A percentile compares a stretch with the other conserved stretches of the same genome.
Conservation (phyloP, 2,888 invertebrate genomes). For the Drosophila putrida region DNA sequence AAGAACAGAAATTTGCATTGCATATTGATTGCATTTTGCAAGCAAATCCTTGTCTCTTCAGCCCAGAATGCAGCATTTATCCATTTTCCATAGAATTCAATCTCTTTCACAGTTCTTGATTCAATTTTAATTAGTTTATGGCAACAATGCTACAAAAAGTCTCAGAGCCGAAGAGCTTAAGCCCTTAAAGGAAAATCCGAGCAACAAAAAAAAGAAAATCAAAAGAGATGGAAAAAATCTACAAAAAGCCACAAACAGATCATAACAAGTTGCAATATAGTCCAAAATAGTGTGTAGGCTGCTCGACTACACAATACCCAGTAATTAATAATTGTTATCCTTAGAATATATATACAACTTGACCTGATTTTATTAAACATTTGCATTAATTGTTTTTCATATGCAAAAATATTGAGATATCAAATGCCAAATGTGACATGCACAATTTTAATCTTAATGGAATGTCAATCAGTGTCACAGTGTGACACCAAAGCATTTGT, state of each 20-base stretch:
- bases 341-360: too few species aligned
- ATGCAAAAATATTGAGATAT: neutral
- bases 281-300: neutral
- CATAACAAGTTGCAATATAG: neutral
- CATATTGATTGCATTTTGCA: conserved; percentile 13
- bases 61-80: neutral
- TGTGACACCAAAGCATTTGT: too few species aligned
- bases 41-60: neutral
- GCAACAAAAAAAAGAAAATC: neutral
- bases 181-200: neutral
- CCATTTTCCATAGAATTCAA: conserved; percentile 5
- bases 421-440: neutral
- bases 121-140: conserved; percentile 15
- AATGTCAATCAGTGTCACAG: conserved; percentile 3
- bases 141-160: conserved; percentile 1
- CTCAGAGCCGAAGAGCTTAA: neutral
- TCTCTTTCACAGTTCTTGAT: neutral
- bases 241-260: neutral
- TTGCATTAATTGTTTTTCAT: neutral
- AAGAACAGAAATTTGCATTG: conserved; percentile 5
- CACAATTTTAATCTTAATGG: neutral
- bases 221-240: neutral
- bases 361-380: neutral
- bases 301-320: neutral
- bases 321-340: neutral